Percentiles rank a stretch among this genome's conserved stretches.
Evolutionary conservation across 2,888 invertebrate species (phyloP).

Genomic region (Epiblema foenella): DNA sequence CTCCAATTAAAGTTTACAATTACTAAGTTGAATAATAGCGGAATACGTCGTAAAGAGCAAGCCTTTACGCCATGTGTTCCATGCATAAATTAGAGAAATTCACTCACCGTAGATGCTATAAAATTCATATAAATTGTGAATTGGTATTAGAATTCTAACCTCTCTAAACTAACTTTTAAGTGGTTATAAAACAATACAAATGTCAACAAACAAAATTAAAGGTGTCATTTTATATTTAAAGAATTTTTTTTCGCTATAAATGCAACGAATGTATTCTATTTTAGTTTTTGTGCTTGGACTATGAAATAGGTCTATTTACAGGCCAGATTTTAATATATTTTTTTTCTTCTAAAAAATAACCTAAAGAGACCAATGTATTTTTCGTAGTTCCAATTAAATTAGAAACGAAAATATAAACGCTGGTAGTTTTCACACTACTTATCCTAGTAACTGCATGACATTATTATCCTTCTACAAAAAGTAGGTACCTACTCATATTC

Average conservation of each 20-base stretch:
- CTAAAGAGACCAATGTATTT: no score
- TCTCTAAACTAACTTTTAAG: background rate
- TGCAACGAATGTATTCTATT: background rate
- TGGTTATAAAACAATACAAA: background rate
- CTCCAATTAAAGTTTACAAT: constrained; percentile 40
- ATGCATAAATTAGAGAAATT: constrained; percentile 38
- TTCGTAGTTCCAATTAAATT: no score
- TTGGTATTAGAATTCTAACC: background rate
- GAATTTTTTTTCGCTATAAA: no score
- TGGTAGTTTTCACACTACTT: no score
- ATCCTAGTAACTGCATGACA: no score
- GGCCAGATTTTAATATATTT: background rate
- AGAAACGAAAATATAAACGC: no score
- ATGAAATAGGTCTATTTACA: background rate
- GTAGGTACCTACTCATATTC: no score
- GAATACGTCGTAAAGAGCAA: constrained; percentile 36
- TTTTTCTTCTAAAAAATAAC: background rate
- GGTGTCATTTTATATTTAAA: background rate
- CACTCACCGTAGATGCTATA: constrained; percentile 3
- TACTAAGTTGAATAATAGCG: constrained; percentile 40
- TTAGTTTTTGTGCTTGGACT: background rate
- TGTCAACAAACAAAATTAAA: background rate
- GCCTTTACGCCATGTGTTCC: constrained; percentile 32
- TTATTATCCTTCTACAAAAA: background rate
- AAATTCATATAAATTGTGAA: background rate